These are phyloP conservation scores for Solen grandis DNA, from an alignment of 1,140 invertebrate genomes.

Conservation along the genomic window DNA sequence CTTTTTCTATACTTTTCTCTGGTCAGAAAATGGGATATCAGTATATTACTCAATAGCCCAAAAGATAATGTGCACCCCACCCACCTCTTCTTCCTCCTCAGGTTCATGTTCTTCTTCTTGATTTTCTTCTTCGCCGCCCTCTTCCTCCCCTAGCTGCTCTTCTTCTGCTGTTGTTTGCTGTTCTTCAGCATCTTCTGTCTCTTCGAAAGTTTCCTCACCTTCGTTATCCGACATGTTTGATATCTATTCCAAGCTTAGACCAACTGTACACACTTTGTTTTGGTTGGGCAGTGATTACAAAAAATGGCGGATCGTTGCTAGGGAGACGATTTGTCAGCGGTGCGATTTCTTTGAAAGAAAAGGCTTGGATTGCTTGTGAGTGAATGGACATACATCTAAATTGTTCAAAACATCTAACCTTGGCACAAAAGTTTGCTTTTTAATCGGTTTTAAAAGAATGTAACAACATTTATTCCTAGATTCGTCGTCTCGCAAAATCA, in stretches of 20 bases:
- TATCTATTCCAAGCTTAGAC: background rate
- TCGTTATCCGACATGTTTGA: slow-evolving; percentile 52
- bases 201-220: slow-evolving; percentile 59
- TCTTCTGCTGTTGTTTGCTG: slow-evolving; percentile 64
- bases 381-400: slow-evolving; percentile 16
- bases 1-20: too few species aligned
- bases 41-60: too few species aligned
- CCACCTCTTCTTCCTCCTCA: slow-evolving; percentile 70
- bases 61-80: too few species aligned
- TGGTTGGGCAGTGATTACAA: slow-evolving; percentile 62
- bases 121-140: slow-evolving; percentile 60
- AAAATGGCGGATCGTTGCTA: slow-evolving; percentile 73
- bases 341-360: background rate
- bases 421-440: too few species aligned
- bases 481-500: slow-evolving; percentile 1
- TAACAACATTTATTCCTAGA: too few species aligned
- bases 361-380: background rate
- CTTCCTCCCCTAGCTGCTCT: slow-evolving; percentile 54
- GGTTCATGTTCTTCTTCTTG: slow-evolving; percentile 66
- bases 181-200: slow-evolving; percentile 61
- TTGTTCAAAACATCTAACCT: too few species aligned
- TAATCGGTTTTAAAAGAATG: too few species aligned
- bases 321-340: slow-evolving; percentile 55
- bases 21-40: too few species aligned
- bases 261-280: background rate